Evolutionary conservation across 1,140 invertebrate species (phyloP).

Genomic region (Ganaspis sp.): DNA sequence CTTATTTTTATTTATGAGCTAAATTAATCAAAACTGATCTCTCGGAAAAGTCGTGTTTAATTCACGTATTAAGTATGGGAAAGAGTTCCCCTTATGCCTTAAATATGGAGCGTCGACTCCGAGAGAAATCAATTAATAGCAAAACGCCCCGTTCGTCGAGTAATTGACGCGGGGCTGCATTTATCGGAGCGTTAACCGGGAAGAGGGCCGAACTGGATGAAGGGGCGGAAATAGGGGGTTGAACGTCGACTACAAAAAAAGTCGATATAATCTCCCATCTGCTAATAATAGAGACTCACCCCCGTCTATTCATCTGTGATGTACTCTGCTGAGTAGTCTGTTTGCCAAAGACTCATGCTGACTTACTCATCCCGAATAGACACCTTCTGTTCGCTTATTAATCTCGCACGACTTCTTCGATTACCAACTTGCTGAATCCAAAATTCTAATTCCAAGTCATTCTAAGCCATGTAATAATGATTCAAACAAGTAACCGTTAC

Average conservation of each 20-base stretch:
- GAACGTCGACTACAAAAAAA: constrained; percentile 55
- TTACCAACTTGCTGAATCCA: too few species aligned
- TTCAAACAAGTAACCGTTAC: too few species aligned
- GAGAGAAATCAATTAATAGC: constrained; percentile 63
- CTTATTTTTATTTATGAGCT: too few species aligned
- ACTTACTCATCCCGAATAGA: not conserved
- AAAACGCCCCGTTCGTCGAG: constrained; percentile 54
- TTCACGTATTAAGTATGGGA: not conserved
- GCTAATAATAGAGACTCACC: constrained; percentile 69
- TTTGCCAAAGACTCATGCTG: not conserved
- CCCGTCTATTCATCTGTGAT: constrained; percentile 56
- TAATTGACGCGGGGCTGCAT: constrained; percentile 67
- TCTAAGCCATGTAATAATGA: not conserved
- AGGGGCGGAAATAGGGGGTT: constrained; percentile 38
- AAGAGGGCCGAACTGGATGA: constrained; percentile 27
- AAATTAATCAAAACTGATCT: too few species aligned
- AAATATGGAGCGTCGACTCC: not conserved
- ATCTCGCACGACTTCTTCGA: not conserved
- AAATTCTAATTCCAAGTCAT: not conserved
- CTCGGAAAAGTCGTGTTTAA: too few species aligned
- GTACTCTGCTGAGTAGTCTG: constrained; percentile 35
- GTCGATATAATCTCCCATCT: constrained; percentile 71
- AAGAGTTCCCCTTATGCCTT: not conserved
- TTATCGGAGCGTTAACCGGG: constrained; percentile 62
- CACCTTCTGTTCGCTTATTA: not conserved